Evolutionary conservation across 2,888 invertebrate species (phyloP).

Genomic region (Nesidiocoris tenuis): DNA sequence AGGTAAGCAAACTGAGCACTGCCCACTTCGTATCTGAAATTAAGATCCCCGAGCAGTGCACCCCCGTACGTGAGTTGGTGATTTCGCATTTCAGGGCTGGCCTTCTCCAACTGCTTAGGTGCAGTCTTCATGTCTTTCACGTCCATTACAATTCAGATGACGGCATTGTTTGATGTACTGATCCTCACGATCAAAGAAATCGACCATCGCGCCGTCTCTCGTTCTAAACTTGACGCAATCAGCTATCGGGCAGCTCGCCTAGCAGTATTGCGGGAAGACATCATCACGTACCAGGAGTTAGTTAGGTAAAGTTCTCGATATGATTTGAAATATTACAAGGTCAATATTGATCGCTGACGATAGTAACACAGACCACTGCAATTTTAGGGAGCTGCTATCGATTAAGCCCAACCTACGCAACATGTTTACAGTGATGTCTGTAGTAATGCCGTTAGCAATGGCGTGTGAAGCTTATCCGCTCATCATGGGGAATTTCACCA

Average conservation of each 20-base stretch:
- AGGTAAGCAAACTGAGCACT: neutral
- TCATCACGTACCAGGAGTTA: slow-evolving; percentile 3
- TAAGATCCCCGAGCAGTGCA: no score
- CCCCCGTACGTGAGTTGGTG: no score
- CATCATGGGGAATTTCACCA: slow-evolving; percentile 13
- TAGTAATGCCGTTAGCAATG: slow-evolving; percentile 24
- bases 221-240: neutral
- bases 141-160: slow-evolving; percentile 23
- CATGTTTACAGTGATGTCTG: slow-evolving; percentile 1
- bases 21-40: no score
- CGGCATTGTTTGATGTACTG: slow-evolving; percentile 20
- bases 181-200: neutral
- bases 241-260: neutral
- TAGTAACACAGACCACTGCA: no score
- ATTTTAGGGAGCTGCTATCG: slow-evolving; percentile 20
- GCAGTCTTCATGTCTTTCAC: slow-evolving; percentile 8
- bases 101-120: neutral
- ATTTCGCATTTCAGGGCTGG: neutral
- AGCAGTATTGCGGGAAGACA: neutral
- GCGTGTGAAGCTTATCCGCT: slow-evolving; percentile 30
- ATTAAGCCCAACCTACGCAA: neutral
- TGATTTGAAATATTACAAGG: no score
- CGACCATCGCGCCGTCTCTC: neutral
- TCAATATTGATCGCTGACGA: no score
- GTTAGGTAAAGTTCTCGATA: neutral